Evolutionary conservation across 35 echinoderm and acorn worm species (phyloP), one percentile per base, ranked within the genome.

Genomic region (Eucidaris tribuloides): DNA sequence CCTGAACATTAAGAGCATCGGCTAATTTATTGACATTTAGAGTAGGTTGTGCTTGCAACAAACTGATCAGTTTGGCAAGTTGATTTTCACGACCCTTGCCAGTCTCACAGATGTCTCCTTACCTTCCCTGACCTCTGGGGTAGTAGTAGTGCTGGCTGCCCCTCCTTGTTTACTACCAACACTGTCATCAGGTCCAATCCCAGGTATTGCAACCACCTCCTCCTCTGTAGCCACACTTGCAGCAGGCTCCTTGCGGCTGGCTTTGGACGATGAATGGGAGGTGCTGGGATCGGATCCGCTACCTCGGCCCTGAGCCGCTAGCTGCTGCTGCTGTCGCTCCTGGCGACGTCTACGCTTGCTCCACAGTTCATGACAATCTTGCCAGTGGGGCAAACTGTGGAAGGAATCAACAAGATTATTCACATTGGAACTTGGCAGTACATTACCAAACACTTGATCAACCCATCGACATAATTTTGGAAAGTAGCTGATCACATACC

Each of bases 291-390:
- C 79, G 14, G 68, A 9, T 1, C 68, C 68, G 37, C 32, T 82
- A 32, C 63, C 74, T 59, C 11, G 35, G 34, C 30, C 44, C 24
- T 81, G 57, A 24, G 78, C 55, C 28, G 79, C 82, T 17, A 45
- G 46, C 56, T 84, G 83, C 54, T 87, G 77, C 35, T 91, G 83
- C 68, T 87, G 84, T 32, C 91, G 46, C 46, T 99, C 90, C 11
- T 79, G 87, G 0, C 87, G 77, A 19, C 96, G 58, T 39, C 87
- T 80, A 27, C 89, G 92, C 74, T 99, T 99, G 59, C 96, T 99
- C 96, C 96, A 99, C 62, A 99, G 68, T 65, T 99, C 96, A 83
- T 99, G 96, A 71, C 96, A 99, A 65, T 99, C 96, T 76, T 99
- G 96, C 91, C 96, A 93, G 48, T 85, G 87, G 60, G 96, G 96